Evolutionary conservation across 2,113 vertebrate species (phyloP).

Genomic region (Rhagologus leucostigma): DNA sequence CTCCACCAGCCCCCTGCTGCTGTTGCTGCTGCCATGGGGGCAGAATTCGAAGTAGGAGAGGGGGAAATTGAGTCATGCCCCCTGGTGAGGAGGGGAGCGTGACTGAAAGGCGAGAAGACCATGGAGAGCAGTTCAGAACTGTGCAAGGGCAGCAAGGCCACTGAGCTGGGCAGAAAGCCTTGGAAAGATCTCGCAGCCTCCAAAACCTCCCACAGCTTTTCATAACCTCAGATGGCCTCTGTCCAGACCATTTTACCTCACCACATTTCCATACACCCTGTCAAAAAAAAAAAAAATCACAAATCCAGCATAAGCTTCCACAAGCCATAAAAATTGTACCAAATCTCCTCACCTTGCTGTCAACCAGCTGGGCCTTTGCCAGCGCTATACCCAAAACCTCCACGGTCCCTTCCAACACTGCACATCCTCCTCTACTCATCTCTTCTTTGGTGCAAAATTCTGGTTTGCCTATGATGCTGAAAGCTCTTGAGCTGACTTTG

Average conservation of each 20-base stretch:
- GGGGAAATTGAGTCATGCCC: not conserved
- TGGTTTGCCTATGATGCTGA: not conserved
- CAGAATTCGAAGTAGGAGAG: not conserved
- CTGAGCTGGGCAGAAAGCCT: not conserved
- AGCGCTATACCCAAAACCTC: not conserved
- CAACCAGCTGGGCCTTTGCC: not conserved
- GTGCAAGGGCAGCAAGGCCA: not conserved
- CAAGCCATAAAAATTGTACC: not conserved
- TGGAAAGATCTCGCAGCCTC: not conserved
- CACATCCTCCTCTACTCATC: fast-evolving
- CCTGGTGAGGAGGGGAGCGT: fast-evolving
- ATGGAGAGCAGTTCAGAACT: not conserved
- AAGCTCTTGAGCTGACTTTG: not conserved
- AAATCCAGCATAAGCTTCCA: not conserved
- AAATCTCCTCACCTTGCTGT: not conserved
- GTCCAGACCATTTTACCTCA: not conserved
- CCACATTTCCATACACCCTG: not conserved
- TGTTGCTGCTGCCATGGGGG: not conserved
- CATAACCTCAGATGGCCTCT: not conserved
- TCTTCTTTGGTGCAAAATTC: not conserved
- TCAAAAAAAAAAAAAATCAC: not conserved
- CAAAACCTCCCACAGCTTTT: not conserved
- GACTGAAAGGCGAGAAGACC: not conserved
- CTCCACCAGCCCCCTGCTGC: not conserved
- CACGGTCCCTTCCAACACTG: not conserved